Evolutionary conservation across 2,797 vertebrate genomes (phyloP), one percentile per base, ranked within the genome.

Genomic region (Nyctibius grandis): DNA sequence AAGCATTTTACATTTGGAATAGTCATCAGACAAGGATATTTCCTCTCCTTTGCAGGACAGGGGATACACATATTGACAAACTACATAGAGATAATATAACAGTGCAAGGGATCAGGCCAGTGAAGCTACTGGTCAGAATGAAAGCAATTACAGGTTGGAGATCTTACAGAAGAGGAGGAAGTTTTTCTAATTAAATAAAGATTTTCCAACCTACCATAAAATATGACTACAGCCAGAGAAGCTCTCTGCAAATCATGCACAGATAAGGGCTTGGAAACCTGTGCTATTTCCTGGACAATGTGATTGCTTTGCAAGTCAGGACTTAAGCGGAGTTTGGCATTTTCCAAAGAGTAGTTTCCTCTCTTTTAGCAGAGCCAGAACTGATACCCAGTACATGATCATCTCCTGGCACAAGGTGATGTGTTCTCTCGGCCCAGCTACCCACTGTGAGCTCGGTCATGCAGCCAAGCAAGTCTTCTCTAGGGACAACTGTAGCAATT

Each of bases 1-100:
- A 94, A 92, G 60, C 33, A 56, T 79, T 94, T 96, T 60, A 34
- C 1, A 1, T 94, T 97, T 96, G 96, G 95, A 95, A 97, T 92
- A 95, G 40, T 85, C 92, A 94, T 96, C 89, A 95, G 87, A 26
- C 45, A 83, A 69, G 38, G 38, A 64, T 69, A 91, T 88, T 93
- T 94, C 68, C 68, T 56, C 76, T 73, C 0, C 53, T 92, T 81
- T 47, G 22, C 42, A 75, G 60, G 73, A 45, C 67, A 85, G 47
- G 36, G 60, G 44, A 90, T 53, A n/a, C 44, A 63, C 25, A 61
- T 53, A 89, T 60, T 91, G 94, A 96, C 88, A 87, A 91, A 82
- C 74, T 89, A 15, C 9, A 26, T 2, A 54, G 40, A 72, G 70
- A 74, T 87, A 91, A 87, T 5, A 0, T 33, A 94, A 26, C 36